Conservation (phyloP, 2,888 invertebrate genomes). For the Nomada fabriciana region DNA sequence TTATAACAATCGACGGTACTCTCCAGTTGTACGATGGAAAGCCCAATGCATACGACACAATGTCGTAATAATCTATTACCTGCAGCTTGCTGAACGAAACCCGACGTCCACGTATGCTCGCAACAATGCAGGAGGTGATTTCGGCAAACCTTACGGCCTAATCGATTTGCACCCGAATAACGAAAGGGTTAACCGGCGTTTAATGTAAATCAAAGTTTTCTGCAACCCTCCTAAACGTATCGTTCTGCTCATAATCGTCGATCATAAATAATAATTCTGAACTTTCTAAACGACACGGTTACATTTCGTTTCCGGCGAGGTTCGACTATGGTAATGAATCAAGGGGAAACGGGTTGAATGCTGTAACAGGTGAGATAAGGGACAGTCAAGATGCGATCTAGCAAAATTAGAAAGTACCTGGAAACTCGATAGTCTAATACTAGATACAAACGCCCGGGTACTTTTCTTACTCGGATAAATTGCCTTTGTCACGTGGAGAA, state of each 20-base stretch:
- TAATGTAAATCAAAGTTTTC: neutral
- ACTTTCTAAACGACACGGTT: neutral
- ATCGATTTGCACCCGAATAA: neutral
- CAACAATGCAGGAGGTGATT: conserved; percentile 10
- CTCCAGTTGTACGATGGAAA: neutral
- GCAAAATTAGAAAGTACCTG: conserved; percentile 60
- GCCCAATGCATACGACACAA: neutral
- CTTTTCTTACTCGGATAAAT: conserved; percentile 45
- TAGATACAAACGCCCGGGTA: conserved; percentile 17
- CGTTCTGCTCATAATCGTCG: neutral
- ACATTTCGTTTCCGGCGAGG: neutral
- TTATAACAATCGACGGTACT: too few species aligned
- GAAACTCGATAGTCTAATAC: conserved; percentile 27
- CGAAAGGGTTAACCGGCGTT: neutral
- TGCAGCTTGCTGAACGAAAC: conserved; percentile 14
- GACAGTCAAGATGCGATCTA: conserved; percentile 59
- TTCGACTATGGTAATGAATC: conserved; percentile 18
- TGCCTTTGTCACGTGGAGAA: conserved; percentile 38
- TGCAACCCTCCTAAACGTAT: neutral
- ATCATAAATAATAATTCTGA: neutral
- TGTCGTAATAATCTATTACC: conserved; percentile 18
- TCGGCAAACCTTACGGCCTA: neutral
- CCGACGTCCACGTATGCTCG: conserved; percentile 13
- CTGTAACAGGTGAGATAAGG: conserved; percentile 57
- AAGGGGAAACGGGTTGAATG: conserved; percentile 3